Conservation (phyloP, 2,888 invertebrate species). For the Rhaphigaster nebulosa region DNA sequence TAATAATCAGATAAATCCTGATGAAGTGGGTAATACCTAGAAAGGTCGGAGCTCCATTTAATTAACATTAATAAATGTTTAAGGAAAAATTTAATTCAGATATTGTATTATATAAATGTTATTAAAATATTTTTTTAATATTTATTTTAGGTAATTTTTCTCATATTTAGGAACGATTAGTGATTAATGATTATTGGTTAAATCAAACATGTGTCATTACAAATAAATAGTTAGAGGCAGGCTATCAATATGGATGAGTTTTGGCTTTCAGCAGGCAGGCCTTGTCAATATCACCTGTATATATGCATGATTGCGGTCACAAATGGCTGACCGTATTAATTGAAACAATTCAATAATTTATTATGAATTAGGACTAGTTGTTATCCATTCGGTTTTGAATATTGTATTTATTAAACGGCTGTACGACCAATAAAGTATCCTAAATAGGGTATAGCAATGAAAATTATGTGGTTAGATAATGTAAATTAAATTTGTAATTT, state of each 20-base stretch:
- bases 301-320: not conserved
- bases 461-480: no score
- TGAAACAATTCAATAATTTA: slow-evolving; percentile 22
- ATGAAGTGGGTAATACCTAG: no score
- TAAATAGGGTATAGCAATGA: not conserved
- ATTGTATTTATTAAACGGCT: not conserved
- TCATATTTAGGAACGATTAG: not conserved
- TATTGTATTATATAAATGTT: no score
- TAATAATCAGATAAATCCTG: no score
- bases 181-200: not conserved
- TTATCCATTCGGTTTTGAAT: not conserved
- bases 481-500: no score
- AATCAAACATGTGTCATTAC: not conserved
- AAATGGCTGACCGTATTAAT: not conserved
- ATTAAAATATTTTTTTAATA: no score
- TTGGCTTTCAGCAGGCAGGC: not conserved
- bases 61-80: no score
- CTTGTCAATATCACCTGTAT: not conserved
- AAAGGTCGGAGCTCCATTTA: no score
- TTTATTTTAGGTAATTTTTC: no score
- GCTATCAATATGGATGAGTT: not conserved
- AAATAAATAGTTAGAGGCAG: not conserved
- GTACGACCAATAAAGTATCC: not conserved
- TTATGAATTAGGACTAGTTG: not conserved
- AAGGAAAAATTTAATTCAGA: no score